These are phyloP conservation scores for Trypoxylus dichotomus DNA, from an alignment of 1,140 invertebrate species.

Conservation along the genomic window DNA sequence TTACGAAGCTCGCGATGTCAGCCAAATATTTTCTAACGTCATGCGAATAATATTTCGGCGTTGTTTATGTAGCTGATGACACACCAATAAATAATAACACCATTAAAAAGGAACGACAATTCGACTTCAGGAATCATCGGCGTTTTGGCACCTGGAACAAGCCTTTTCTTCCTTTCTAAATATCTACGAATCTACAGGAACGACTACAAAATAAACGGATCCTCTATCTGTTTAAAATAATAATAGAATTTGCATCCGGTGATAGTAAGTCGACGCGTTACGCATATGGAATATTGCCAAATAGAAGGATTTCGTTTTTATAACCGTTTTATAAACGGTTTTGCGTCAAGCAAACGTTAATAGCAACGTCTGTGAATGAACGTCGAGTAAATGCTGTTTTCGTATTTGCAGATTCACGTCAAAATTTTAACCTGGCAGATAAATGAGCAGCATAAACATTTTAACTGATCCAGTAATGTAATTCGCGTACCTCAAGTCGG, in stretches of 20 bases:
- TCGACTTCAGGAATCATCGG: too few species aligned
- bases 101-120: too few species aligned
- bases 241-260: neutral
- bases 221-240: neutral
- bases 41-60: too few species aligned
- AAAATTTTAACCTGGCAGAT: too few species aligned
- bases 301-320: neutral
- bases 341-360: neutral
- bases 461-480: too few species aligned
- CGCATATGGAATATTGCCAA: neutral
- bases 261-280: neutral
- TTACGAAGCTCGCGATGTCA: neutral
- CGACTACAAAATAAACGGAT: neutral
- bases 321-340: neutral
- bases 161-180: too few species aligned
- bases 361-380: neutral
- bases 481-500: too few species aligned
- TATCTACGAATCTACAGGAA: too few species aligned
- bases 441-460: too few species aligned
- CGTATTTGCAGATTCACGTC: slow-evolving; percentile 27
- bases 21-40: neutral
- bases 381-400: neutral
- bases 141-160: too few species aligned
- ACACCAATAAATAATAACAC: too few species aligned
- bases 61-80: too few species aligned